Evolutionary conservation across 2,888 invertebrate species (phyloP), one percentile per base, ranked within the genome.

Genomic region (Netelia inedita): DNA sequence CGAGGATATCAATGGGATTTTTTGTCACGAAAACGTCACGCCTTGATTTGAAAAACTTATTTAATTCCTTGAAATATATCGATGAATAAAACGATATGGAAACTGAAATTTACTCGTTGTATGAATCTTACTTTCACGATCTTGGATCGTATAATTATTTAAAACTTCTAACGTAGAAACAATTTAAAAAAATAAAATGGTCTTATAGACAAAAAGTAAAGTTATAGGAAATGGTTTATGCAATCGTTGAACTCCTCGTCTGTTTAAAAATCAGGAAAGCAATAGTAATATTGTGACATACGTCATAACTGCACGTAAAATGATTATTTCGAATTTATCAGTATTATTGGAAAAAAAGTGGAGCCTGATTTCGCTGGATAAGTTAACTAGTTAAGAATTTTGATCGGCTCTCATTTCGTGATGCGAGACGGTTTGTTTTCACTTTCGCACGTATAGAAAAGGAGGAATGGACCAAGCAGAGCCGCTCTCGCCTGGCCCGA

Each of bases 391-490:
- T 19, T 53, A 41, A 68, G 76, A 50, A 68, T 68, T 68, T 68
- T 16, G 16, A 65, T 35, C 43, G 35, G 3, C 19, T 41, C 19
- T 72, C 6, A 5, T 57, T 41, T 57, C 41, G 19, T 28, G 57
- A 71, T 11, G 23, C 28, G 10, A n/a, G 23, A 28, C 19, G n/a
- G 59, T 59, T 68, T 78, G 46, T 78, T 59, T 78, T 78, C 50
- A 78, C 69, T 78, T 78, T 78, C 59, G 59, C 28, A 28, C 28
- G 50, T 46, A 3, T 46, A 46, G 46, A 14, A 46, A 46, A 69
- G 69, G 68, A 69, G 43, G 78, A 68, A 46, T 57, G 50, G 59
- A 69, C 68, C 69, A 46, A 10, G 46, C 46, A 46, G 46, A 46
- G 46, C 46, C 46, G 46, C 14, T 46, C 46, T 2, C 46, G 35